A percentile compares a stretch with the other conserved stretches of the same genome.
These are phyloP conservation scores for Anolis sagrei DNA, from an alignment of 2,113 vertebrate genomes.

Conservation along the genomic window DNA sequence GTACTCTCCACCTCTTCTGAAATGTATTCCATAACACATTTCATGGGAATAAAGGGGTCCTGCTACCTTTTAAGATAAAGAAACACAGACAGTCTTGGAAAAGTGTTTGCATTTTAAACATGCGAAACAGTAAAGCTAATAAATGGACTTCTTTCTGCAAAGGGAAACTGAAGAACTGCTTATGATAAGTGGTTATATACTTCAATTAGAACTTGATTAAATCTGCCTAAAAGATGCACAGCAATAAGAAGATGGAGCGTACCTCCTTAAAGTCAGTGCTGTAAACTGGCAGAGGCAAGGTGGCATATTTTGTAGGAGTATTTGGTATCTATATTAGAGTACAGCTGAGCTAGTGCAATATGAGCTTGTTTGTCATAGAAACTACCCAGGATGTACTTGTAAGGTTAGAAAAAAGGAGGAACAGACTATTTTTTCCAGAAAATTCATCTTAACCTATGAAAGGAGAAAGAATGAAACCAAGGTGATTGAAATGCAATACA, in stretches of 20 bases:
- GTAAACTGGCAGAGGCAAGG: conserved; percentile 27
- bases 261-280: conserved; percentile 29
- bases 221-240: conserved; percentile 28
- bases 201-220: conserved; percentile 53
- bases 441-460: too few species aligned
- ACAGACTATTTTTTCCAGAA: too few species aligned
- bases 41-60: not conserved
- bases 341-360: too few species aligned
- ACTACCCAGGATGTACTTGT: too few species aligned
- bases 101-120: not conserved
- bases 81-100: not conserved
- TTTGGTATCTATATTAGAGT: too few species aligned
- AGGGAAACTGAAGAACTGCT: conserved; percentile 18
- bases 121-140: conserved; percentile 22
- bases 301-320: not conserved
- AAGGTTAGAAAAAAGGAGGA: too few species aligned
- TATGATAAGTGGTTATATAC: not conserved
- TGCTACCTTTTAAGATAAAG: not conserved
- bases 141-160: not conserved
- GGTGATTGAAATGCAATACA: not conserved
- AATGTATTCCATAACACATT: not conserved
- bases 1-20: not conserved
- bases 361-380: too few species aligned
- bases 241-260: conserved; percentile 29
- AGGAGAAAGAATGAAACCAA: too few species aligned